Evolutionary conservation across 23 tunicate species (phyloP), one percentile per base, ranked within the genome.

Genomic region (Clavelina lepadiformis): DNA sequence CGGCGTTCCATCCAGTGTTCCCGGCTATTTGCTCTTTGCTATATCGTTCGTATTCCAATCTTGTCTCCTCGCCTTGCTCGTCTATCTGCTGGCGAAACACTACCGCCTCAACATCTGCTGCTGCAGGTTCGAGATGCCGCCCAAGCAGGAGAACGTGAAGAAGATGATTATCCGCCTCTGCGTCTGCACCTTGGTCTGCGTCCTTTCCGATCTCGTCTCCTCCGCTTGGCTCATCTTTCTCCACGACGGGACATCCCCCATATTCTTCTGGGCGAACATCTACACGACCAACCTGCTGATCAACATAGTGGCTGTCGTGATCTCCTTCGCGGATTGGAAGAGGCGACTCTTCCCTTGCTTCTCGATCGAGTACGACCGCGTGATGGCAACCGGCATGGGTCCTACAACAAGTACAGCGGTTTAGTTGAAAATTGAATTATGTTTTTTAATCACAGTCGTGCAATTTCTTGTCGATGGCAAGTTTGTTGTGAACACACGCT

Each of bases 251-350:
- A 27, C 38, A 0, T 26, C 73, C 8, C 73, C 82, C 1, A 66
- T 76, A 7, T 36, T 38, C 24, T 65, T 76, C 82, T 76, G 73
- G 73, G 82, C 82, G 2, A 76, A 76, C 44, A 44, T 76, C 65
- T 76, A 76, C 73, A 76, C 82, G 2, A 51, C 45, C 20, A 84
- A 84, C 31, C 50, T 84, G 24, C 49, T 84, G 23, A 49, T 76
- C 35, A 84, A 84, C 68, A 73, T 84, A 13, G 45, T 84, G 20
- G 50, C 78, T 20, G 77, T 84, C 0, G 68, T 80, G 53, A 46
- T 77, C 34, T 84, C 93, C 19, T 84, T 84, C 56, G 93, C 70
- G 15, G 93, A 84, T 57, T 76, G 93, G 93, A 76, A 63, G 41
- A 24, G 54, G 25, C 57, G 93, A 23, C 83, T 84, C 11, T 65